Conservation (phyloP, 1,140 invertebrate genomes). For the Polyergus mexicanus region DNA sequence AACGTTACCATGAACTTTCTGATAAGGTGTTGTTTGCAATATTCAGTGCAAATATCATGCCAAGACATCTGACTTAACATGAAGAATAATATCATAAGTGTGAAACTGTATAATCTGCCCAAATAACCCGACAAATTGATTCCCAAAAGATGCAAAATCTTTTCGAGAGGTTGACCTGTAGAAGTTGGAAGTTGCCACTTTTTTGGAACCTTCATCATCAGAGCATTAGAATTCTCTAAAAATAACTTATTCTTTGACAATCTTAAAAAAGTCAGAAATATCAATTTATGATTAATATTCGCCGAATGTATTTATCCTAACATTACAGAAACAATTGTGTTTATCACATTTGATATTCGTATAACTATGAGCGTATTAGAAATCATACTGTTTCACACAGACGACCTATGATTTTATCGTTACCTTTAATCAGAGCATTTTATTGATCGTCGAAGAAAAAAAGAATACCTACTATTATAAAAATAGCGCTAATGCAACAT, state of each 20-base stretch:
- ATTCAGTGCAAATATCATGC: neutral
- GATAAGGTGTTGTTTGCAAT: neutral
- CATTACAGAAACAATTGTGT: neutral
- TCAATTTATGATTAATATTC: neutral
- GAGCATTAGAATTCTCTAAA: neutral
- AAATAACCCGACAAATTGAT: slow-evolving; percentile 34
- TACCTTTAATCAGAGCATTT: neutral
- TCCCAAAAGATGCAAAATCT: slow-evolving; percentile 4
- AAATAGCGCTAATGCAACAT: neutral
- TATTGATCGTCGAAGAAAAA: slow-evolving; percentile 21
- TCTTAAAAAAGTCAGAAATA: neutral
- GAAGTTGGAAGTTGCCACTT: neutral
- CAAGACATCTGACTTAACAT: neutral
- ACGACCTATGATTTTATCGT: slow-evolving; percentile 1
- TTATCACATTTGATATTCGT: neutral
- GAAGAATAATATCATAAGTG: neutral
- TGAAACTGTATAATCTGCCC: slow-evolving; percentile 25
- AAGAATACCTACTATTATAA: neutral
- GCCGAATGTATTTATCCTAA: neutral
- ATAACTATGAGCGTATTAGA: slow-evolving; percentile 5
- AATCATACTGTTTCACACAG: neutral
- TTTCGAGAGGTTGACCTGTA: slow-evolving; percentile 22
- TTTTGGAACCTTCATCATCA: neutral
- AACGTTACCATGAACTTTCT: neutral
- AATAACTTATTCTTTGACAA: neutral